Percentiles rank a stretch among this genome's conserved stretches.
These are phyloP conservation scores for Upupa epops DNA, from an alignment of 2,113 vertebrate genomes.

Conservation along the genomic window DNA sequence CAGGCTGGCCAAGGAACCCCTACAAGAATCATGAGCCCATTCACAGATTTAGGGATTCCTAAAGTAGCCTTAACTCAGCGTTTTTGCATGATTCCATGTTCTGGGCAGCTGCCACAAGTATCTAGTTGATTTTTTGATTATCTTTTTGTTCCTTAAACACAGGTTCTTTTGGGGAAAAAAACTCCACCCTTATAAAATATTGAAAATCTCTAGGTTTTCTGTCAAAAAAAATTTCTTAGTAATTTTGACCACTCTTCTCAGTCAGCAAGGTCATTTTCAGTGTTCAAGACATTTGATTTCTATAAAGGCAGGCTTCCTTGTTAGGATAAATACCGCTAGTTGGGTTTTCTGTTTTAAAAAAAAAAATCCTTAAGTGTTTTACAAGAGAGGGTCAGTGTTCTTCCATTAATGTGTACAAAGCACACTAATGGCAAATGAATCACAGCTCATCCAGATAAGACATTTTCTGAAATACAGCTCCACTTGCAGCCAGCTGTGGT, in stretches of 20 bases:
- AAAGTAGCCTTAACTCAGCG: background rate
- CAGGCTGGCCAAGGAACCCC: background rate
- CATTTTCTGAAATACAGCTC: background rate
- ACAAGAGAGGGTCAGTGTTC: background rate
- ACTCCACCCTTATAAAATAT: background rate
- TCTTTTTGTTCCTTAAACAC: background rate
- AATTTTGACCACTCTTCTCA: background rate
- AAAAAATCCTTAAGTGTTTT: background rate
- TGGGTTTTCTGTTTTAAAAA: background rate
- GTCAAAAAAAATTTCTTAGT: background rate
- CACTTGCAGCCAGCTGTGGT: background rate
- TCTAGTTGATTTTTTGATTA: background rate
- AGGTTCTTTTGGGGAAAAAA: background rate
- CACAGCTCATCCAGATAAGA: background rate
- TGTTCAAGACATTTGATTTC: background rate
- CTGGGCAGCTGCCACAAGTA: background rate
- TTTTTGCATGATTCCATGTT: background rate
- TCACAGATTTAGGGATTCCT: background rate
- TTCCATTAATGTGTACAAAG: background rate
- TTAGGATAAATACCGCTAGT: conserved; percentile 1
- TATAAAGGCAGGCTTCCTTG: background rate
- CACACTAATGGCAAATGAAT: background rate
- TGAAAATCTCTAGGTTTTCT: background rate
- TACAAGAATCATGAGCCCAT: background rate
- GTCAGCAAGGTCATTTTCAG: background rate